Conservation (phyloP, 2,888 invertebrate species). For the Drosophila mayaguana region DNA sequence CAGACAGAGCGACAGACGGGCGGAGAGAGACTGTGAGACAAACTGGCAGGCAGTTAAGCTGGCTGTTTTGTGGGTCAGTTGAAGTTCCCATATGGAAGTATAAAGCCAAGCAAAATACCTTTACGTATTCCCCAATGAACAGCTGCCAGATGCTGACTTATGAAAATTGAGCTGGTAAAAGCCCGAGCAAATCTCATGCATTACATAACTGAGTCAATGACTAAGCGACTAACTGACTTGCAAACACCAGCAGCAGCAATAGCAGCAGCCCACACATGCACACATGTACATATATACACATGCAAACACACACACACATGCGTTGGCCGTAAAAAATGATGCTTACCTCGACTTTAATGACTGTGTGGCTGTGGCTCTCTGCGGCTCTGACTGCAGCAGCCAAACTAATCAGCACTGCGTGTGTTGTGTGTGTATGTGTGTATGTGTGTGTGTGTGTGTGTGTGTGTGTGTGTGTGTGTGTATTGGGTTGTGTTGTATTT, state of each 20-base stretch:
- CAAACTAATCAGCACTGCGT: conserved; percentile 71
- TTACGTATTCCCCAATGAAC: conserved; percentile 10
- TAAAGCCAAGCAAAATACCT: conserved; percentile 49
- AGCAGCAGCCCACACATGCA: conserved; percentile 1
- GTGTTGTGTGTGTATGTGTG: conserved; percentile 2
- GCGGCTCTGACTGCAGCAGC: conserved; percentile 38
- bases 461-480: conserved; percentile 1
- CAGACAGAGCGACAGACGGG: conserved; percentile 7
- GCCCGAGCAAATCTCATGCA: conserved; percentile 71
- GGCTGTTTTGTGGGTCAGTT: conserved; percentile 8
- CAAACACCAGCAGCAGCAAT: conserved; percentile 48
- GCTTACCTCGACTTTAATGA: conserved; percentile 78
- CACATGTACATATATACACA: conserved; percentile 4
- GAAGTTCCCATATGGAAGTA: conserved; percentile 15
- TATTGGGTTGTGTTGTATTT: background rate
- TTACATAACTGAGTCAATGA: conserved; percentile 70
- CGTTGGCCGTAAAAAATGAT: conserved; percentile 71
- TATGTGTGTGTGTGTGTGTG: conserved; percentile 19
- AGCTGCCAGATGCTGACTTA: conserved; percentile 50
- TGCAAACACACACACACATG: conserved; percentile 7
- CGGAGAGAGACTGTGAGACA: no score
- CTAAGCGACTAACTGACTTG: conserved; percentile 67
- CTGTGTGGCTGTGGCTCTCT: conserved; percentile 62
- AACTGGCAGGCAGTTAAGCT: background rate
- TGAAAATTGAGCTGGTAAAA: conserved; percentile 73